Conservation (phyloP, 2,113 vertebrate genomes). For the Gobio gobio region DNA sequence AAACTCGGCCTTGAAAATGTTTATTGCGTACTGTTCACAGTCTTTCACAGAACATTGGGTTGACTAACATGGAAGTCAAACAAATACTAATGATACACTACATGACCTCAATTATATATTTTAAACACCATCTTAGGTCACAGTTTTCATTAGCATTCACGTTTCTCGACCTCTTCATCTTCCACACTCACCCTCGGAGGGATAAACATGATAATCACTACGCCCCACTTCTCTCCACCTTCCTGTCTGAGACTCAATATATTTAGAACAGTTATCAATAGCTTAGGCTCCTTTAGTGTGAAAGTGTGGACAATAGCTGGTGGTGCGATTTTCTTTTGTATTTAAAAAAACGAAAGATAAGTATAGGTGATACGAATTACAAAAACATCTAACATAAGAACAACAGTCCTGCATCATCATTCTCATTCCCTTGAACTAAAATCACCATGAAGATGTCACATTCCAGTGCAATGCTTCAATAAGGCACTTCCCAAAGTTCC, state of each 20-base stretch:
- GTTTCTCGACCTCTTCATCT: background rate
- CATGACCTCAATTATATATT: background rate
- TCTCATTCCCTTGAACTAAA: background rate
- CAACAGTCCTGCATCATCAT: background rate
- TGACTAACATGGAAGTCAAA: background rate
- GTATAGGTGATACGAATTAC: background rate
- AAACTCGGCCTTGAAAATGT: background rate
- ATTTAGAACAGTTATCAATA: constrained; percentile 33
- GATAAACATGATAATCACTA: background rate
- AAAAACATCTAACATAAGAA: background rate
- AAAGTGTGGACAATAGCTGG: background rate
- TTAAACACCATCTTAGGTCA: background rate
- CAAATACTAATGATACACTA: background rate
- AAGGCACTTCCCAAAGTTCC: background rate
- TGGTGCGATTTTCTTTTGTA: background rate
- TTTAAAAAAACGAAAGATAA: background rate
- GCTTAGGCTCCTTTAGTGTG: constrained; percentile 22
- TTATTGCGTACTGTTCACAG: constrained; percentile 3
- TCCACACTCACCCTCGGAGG: background rate
- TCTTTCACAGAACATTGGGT: background rate
- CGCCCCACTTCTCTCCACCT: background rate
- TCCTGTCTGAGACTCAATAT: constrained; percentile 2
- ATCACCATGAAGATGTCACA: background rate
- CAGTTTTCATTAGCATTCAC: background rate
- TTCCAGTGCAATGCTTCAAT: background rate